These are phyloP conservation scores for Drepanosiphum platanoidis DNA, from an alignment of 2,888 invertebrate genomes.

Conservation along the genomic window DNA sequence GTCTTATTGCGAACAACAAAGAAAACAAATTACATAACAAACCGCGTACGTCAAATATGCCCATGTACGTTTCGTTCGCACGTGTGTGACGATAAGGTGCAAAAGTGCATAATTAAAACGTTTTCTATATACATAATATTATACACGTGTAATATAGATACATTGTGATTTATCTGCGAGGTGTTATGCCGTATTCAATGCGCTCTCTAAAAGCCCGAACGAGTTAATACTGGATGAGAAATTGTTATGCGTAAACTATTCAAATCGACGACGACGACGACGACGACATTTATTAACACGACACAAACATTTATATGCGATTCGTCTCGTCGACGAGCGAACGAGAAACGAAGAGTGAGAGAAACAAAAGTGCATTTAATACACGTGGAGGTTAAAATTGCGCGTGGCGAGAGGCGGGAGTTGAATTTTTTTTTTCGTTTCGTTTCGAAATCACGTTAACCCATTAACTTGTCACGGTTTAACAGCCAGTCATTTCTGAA, in stretches of 20 bases:
- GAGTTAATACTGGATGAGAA: not conserved
- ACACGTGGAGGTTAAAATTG: not conserved
- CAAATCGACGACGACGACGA: not conserved
- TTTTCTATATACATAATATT: too few species aligned
- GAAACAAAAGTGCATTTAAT: not conserved
- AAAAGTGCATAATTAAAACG: not conserved
- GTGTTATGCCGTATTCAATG: too few species aligned
- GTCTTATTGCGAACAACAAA: conserved; percentile 42
- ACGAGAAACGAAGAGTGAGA: not conserved
- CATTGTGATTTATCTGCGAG: not conserved
- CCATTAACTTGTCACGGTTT: not conserved
- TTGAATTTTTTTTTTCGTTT: not conserved
- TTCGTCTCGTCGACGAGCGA: too few species aligned
- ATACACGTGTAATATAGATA: not conserved
- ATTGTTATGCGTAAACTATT: not conserved
- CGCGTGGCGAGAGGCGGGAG: not conserved
- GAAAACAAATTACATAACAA: conserved; percentile 44
- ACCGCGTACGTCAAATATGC: too few species aligned
- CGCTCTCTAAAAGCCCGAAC: not conserved
- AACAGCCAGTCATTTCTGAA: not conserved
- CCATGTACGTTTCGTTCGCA: too few species aligned
- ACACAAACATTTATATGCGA: not conserved
- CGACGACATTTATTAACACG: not conserved
- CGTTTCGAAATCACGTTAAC: conserved; percentile 6
- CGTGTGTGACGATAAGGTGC: not conserved